Evolutionary conservation across 2,888 invertebrate genomes (phyloP).

Genomic region (Pheosia tremula): DNA sequence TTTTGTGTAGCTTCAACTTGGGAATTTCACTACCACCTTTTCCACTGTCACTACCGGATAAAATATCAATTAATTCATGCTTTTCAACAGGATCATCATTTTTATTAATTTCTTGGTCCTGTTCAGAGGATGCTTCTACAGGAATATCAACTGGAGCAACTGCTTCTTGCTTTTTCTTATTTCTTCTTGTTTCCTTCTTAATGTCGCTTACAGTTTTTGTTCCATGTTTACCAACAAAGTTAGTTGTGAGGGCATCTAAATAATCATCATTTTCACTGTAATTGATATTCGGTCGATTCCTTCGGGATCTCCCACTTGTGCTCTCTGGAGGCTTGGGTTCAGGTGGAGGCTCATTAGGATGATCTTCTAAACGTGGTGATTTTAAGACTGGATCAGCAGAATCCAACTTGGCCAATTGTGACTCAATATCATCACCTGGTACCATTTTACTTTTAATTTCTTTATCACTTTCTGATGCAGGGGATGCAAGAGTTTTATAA

Average conservation of each 20-base stretch:
- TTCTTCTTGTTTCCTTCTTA: constrained; percentile 72
- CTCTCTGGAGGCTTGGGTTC: constrained; percentile 76
- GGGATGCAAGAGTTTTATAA: constrained; percentile 81
- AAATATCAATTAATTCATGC: constrained; percentile 66
- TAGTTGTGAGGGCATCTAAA: constrained; percentile 76
- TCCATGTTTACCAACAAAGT: constrained; percentile 60
- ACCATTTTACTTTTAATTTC: constrained; percentile 52
- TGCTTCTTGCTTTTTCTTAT: constrained; percentile 65
- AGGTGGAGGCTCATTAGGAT: constrained; percentile 65
- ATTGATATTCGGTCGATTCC: constrained; percentile 78
- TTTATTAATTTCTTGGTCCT: constrained; percentile 51
- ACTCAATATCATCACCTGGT: constrained; percentile 67
- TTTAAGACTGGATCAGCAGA: constrained; percentile 53
- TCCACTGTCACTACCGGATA: constrained; percentile 61
- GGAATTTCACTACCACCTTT: constrained; percentile 50
- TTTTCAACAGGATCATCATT: constrained; percentile 58
- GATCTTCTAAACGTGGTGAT: constrained; percentile 63
- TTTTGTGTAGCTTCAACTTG: constrained; percentile 63
- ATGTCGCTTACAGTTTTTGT: constrained; percentile 73
- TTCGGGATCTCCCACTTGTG: constrained; percentile 67
- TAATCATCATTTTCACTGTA: constrained; percentile 85
- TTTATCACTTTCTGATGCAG: constrained; percentile 60
- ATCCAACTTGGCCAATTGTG: constrained; percentile 67
- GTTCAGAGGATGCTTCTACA: constrained; percentile 45
- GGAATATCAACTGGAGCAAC: constrained; percentile 39